Conservation (phyloP, 2,888 invertebrate species). For the Tenthredo amoena region DNA sequence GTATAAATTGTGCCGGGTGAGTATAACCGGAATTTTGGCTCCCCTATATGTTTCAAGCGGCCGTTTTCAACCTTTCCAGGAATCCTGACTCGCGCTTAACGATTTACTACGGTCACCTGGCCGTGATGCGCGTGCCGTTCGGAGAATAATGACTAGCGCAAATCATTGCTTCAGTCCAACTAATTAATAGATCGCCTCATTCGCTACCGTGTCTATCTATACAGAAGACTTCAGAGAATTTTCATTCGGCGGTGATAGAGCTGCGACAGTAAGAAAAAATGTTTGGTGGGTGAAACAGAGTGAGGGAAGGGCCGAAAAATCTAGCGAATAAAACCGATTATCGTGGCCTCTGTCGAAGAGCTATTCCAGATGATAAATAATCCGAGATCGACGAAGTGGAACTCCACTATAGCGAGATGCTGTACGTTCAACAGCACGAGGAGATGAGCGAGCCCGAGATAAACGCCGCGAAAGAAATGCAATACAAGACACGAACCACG, state of each 20-base stretch:
- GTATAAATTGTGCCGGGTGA: slow-evolving; percentile 31
- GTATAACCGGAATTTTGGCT: not conserved
- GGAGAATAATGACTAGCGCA: slow-evolving; percentile 36
- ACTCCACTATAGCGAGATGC: not conserved
- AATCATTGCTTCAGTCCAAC: not conserved
- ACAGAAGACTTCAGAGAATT: not conserved
- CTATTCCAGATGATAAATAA: not conserved
- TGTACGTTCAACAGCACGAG: not conserved
- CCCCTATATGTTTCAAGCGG: not conserved
- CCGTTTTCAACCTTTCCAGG: slow-evolving; percentile 6
- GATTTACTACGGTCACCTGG: slow-evolving; percentile 20
- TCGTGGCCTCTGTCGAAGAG: not conserved
- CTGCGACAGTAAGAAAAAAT: too few relatives aligned
- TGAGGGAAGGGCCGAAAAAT: too few relatives aligned
- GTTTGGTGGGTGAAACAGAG: not conserved
- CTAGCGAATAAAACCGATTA: not conserved
- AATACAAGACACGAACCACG: slow-evolving; percentile 43
- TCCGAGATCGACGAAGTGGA: not conserved
- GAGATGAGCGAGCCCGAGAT: not conserved
- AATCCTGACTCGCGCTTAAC: slow-evolving; percentile 34
- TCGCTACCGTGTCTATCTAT: not conserved
- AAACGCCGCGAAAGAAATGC: not conserved
- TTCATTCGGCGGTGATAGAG: not conserved
- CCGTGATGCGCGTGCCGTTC: slow-evolving; percentile 20
- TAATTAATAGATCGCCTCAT: not conserved